Evolutionary conservation across 1,140 invertebrate genomes (phyloP).

Genomic region (Phymorhynchus buccinoides): DNA sequence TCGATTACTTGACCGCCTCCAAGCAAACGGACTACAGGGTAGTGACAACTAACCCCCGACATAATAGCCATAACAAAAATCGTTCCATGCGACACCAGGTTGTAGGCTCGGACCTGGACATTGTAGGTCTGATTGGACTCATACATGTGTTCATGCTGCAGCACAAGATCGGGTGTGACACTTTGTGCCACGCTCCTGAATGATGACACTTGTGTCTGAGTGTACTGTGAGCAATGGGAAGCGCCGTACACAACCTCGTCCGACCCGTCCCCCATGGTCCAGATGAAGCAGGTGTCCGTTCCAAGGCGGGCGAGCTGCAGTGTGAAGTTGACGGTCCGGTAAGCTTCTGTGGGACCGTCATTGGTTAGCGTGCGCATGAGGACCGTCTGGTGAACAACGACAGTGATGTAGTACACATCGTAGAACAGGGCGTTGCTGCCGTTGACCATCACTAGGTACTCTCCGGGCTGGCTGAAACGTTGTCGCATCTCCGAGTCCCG

Average conservation of each 20-base stretch:
- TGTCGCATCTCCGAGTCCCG: conserved; percentile 29
- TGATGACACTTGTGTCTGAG: not conserved
- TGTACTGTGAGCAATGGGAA: conserved; percentile 39
- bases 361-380: conserved; percentile 50
- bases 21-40: conserved; percentile 51
- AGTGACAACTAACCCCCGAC: conserved; percentile 52
- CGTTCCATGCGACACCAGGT: conserved; percentile 47
- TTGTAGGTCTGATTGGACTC: conserved; percentile 50
- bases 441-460: conserved; percentile 46
- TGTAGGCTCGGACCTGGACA: conserved; percentile 47
- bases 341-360: conserved; percentile 54
- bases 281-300: conserved; percentile 54
- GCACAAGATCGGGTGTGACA: not conserved
- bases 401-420: conserved; percentile 18
- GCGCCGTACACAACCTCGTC: conserved; percentile 48
- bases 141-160: conserved; percentile 50
- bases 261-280: conserved; percentile 55
- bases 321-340: conserved; percentile 46
- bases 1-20: conserved; percentile 55
- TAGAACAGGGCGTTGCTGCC: conserved; percentile 53
- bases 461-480: conserved; percentile 39
- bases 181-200: not conserved
- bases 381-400: conserved; percentile 51
- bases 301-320: conserved; percentile 47
- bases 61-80: conserved; percentile 48